Evolutionary conservation across 2,113 vertebrate species (phyloP).

Genomic region (Pygathrix nemaeus): DNA sequence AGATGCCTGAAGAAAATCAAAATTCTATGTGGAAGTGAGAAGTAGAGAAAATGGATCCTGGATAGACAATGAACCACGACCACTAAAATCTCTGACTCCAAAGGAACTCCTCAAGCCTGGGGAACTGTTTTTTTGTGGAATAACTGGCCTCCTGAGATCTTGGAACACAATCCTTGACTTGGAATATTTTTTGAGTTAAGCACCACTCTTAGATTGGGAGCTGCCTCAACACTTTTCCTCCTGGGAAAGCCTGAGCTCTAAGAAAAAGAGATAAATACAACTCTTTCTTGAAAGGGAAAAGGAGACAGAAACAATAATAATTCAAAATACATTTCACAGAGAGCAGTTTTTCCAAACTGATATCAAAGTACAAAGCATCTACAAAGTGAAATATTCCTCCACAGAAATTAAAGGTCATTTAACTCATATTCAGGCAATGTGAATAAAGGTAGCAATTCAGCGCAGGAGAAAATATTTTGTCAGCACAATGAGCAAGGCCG

Average conservation of each 20-base stretch:
- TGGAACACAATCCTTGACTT: background rate
- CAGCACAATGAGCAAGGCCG: background rate
- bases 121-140: background rate
- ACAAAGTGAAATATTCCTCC: background rate
- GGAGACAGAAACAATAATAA: background rate
- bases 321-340: background rate
- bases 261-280: background rate
- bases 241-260: background rate
- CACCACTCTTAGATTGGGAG: background rate
- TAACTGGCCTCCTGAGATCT: background rate
- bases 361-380: background rate
- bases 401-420: conserved; percentile 20
- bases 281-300: background rate
- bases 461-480: conserved; percentile 6
- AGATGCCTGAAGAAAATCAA: background rate
- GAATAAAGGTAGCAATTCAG: background rate
- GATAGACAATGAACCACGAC: background rate
- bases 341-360: background rate
- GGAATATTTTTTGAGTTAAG: background rate
- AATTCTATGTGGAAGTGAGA: background rate
- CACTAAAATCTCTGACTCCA: background rate
- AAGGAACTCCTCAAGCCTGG: background rate
- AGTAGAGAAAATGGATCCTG: background rate
- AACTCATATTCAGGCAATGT: background rate
- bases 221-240: background rate